phyloP scores from a whole-genome alignment of 2,113 vertebrate species.

The Sterna hirundo region DNA sequence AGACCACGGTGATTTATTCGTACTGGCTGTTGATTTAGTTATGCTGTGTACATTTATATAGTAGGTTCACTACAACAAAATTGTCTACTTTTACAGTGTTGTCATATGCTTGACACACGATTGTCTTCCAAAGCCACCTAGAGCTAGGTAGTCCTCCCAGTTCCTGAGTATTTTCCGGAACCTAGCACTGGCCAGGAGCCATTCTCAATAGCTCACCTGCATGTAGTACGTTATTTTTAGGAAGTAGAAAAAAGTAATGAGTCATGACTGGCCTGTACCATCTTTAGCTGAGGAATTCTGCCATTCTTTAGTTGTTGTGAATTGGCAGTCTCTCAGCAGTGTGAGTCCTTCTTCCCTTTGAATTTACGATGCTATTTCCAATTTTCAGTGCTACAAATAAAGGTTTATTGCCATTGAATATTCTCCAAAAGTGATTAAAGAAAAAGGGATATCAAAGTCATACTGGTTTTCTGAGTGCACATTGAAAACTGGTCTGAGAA shows the following conservation, averaged over 20 bases:
- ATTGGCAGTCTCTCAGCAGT: neutral
- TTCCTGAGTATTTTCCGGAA: neutral
- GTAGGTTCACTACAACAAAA: neutral
- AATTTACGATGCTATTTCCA: neutral
- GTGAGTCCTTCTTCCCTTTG: neutral
- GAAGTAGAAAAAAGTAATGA: neutral
- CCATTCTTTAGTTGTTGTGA: neutral
- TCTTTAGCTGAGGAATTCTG: neutral
- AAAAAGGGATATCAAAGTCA: neutral
- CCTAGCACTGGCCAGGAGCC: neutral
- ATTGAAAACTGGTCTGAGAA: neutral
- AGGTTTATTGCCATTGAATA: neutral
- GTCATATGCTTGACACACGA: neutral
- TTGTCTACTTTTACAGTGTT: neutral
- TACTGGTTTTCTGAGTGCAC: neutral
- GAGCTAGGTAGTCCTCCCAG: neutral
- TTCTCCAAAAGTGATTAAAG: neutral
- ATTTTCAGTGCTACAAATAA: neutral
- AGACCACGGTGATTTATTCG: neutral
- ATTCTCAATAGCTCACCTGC: neutral
- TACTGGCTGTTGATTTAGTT: neutral
- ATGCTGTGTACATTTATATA: neutral
- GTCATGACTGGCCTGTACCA: neutral
- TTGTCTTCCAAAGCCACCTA: neutral
- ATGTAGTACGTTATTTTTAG: neutral